Evolutionary conservation across 2,113 vertebrate species (phyloP).

Genomic region (Alligator sinensis): DNA sequence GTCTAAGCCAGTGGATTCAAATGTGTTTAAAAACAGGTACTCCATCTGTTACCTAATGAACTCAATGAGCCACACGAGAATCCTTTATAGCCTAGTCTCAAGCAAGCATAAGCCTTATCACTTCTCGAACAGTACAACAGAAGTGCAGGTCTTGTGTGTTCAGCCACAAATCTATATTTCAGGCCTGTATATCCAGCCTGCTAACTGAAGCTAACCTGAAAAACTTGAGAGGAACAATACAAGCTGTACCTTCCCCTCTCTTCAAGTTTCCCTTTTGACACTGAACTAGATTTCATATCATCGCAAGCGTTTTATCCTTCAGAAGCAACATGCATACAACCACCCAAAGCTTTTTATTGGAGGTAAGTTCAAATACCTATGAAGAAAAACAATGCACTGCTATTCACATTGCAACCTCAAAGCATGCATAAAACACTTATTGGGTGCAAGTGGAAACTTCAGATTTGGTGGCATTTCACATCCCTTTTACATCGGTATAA

Average conservation of each 20-base stretch:
- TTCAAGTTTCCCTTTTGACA: background rate
- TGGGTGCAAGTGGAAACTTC: background rate
- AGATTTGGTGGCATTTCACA: background rate
- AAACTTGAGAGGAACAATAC: background rate
- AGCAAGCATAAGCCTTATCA: background rate
- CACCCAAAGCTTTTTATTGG: background rate
- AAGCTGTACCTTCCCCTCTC: background rate
- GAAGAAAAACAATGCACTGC: background rate
- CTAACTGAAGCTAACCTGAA: background rate
- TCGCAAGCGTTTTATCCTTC: background rate
- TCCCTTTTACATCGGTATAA: background rate
- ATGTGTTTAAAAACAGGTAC: constrained; percentile 30
- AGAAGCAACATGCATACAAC: background rate
- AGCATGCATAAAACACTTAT: background rate
- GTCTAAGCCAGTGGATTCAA: constrained; percentile 26
- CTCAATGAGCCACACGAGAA: constrained; percentile 24
- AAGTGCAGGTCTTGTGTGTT: background rate
- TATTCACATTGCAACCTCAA: background rate
- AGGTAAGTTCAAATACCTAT: background rate
- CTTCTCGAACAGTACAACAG: background rate
- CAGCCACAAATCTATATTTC: background rate
- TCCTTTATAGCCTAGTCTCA: background rate
- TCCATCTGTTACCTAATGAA: background rate
- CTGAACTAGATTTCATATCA: background rate
- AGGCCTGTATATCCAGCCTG: background rate